A percentile compares a stretch with the other conserved stretches of the same genome.
These are phyloP conservation scores for Macrotus californicus DNA, from an alignment of 2,113 vertebrate genomes.

Conservation along the genomic window DNA sequence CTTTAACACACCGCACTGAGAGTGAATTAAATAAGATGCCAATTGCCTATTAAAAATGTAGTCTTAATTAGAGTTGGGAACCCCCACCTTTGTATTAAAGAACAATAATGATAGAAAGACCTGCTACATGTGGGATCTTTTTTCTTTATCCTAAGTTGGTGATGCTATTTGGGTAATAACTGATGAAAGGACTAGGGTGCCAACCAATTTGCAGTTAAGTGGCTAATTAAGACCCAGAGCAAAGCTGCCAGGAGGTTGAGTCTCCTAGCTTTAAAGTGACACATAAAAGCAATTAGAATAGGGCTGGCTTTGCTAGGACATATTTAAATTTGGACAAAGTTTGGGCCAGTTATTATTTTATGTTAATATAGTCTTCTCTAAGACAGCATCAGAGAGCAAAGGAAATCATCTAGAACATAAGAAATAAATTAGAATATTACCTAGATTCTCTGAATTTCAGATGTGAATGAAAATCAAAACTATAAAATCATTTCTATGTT, in stretches of 20 bases:
- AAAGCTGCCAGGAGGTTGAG: slow-evolving; percentile 70
- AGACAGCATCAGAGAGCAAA: slow-evolving; percentile 54
- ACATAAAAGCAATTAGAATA: slow-evolving; percentile 73
- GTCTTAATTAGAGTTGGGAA: slow-evolving; percentile 63
- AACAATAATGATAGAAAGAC: slow-evolving; percentile 64
- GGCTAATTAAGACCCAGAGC: slow-evolving; percentile 66
- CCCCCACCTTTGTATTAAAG: slow-evolving; percentile 57
- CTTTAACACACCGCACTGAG: slow-evolving; percentile 39
- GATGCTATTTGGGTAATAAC: slow-evolving; percentile 71
- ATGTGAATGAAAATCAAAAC: slow-evolving; percentile 49
- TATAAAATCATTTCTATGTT: slow-evolving; percentile 58
- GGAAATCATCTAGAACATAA: slow-evolving; percentile 52
- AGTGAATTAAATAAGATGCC: slow-evolving; percentile 63
- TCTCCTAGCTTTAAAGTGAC: slow-evolving; percentile 71
- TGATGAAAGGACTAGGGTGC: slow-evolving; percentile 29
- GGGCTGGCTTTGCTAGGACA: slow-evolving; percentile 54
- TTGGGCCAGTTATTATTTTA: slow-evolving; percentile 72
- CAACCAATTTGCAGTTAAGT: slow-evolving; percentile 67
- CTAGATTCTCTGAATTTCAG: slow-evolving; percentile 40
- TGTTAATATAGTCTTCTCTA: slow-evolving; percentile 66
- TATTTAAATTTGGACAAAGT: slow-evolving; percentile 72
- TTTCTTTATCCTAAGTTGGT: slow-evolving; percentile 59
- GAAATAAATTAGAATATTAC: slow-evolving; percentile 63
- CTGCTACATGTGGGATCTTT: slow-evolving; percentile 66
- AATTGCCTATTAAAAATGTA: slow-evolving; percentile 56